Evolutionary conservation across 2,888 invertebrate genomes (phyloP), one percentile per base, ranked within the genome.

Genomic region (Cynaeus angustus): DNA sequence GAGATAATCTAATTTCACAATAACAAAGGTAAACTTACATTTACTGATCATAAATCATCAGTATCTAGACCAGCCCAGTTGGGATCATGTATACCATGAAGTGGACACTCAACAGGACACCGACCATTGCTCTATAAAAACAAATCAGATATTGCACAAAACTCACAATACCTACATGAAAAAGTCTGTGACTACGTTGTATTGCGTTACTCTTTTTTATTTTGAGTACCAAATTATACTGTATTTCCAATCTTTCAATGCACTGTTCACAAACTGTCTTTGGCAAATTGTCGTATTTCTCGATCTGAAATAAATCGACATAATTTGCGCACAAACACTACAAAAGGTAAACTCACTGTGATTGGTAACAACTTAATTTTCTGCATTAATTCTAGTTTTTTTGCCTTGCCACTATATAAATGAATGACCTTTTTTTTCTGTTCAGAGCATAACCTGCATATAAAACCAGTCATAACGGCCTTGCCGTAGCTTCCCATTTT

Each of bases 401-500:
- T 89, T 56, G 94, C 94, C 86, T 92, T 92, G 78, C 92, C 91
- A 41, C 94, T 93, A 83, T 94, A 94, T 76, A 94, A 92, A 83
- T 94, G 94, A 77, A 94, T 90, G 64, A 94, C 94, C 79, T 90
- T 91, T 82, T 91, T 89, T 85, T 94, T 94, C 91, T 94, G 93
- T 88, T 94, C 93, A 30, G 94, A 94, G 84, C 95, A 95, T 71
- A 95, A 88, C 81, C 94, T 90, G 86, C 95, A 95, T 81, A 95
- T 91, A 86, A 93, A 95, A 75, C 94, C 94, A 58, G 93, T 92
- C 80, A 94, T 89, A 76, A 93, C 89, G 59, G 93, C 94, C 86
- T 91, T 91, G 78, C 92, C 93, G 79, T 93, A 90, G 82, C 94
- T 94, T 52, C 95, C 95, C 95, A 95, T 94, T 80, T n/a, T n/a